Base-by-base conservation (phyloP, 2,797 vertebrate species). In the Pseudochirops corinnae region DNA sequence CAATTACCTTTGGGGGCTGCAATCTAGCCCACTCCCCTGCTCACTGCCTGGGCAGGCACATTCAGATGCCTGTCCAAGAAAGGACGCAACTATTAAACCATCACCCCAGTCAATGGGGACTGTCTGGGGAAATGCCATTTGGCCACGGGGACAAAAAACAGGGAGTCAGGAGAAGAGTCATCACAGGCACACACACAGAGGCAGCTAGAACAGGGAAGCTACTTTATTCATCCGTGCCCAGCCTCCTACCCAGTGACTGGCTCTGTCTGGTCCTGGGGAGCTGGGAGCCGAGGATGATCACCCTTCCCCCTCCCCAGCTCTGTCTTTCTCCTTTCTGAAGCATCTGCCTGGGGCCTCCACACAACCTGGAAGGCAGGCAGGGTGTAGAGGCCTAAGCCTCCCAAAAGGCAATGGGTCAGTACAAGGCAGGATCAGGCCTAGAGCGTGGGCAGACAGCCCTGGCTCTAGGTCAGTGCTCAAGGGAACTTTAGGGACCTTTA, bases 61-160 rank as follows among this genome's bases (percentile, higher is more conserved):
- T 98, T 98, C 97, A 98, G 99, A 98, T 98, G 99, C 99, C 98
- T 99, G 99, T 98, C 98, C 98, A 99, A 99, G 99, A 99, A 99
- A 99, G 98, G 98, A 96, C 95, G 97, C 98, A 98, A 97, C 98
- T 98, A 99, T 98, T 98, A 98, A 99, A 98, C 98, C 97, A 98
- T 98, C 98, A 98, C 97, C 97, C 96, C 92, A 98, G 98, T 98
- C 98, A 98, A 98, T 96, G 90, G 98, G 93, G 90, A 98, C 98
- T 98, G 98, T 98, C 98, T 97, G 95, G 1, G 95, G 94, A 98
- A 98, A 98, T 98, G 98, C 98, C 98, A 98, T 97, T 97, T 97
- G 98, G 97, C 98, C 96, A 96, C 93, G 93, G 96, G 92, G 98
- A 98, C 98, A 98, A 98, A 98, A 94, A 0, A 96, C 95, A 92